Conservation (phyloP, 2,797 vertebrate species). For the Adelosebastes latens region DNA sequence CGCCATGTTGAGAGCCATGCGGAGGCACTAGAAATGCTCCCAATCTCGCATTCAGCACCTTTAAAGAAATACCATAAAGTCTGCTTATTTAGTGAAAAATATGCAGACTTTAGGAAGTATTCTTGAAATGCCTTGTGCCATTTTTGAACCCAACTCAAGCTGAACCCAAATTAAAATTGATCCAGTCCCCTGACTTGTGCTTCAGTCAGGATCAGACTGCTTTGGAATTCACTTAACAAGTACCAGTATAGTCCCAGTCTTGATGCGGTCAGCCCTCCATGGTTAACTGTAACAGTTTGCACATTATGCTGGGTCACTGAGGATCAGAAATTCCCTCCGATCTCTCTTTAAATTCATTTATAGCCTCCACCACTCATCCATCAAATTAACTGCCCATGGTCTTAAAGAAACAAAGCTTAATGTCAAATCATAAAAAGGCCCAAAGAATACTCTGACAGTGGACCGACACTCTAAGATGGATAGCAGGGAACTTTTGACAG, state of each 20-base stretch:
- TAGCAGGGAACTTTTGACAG: constrained; percentile 5
- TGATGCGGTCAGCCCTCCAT: constrained; percentile 38
- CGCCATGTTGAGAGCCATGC: no score
- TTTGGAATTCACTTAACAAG: constrained; percentile 41
- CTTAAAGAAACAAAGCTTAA: constrained; percentile 37
- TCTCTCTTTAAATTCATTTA: constrained; percentile 48
- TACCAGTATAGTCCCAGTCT: constrained; percentile 33
- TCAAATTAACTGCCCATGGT: constrained; percentile 42
- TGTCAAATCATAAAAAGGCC: constrained; percentile 34
- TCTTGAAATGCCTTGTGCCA: neutral
- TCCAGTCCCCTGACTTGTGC: constrained; percentile 5
- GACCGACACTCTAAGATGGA: constrained; percentile 17
- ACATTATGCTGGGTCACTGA: constrained; percentile 23
- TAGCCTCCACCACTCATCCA: constrained; percentile 39
- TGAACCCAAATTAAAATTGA: constrained; percentile 9
- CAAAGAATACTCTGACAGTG: constrained; percentile 25
- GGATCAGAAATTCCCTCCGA: constrained; percentile 29
- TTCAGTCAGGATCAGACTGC: constrained; percentile 1
- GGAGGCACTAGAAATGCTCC: no score
- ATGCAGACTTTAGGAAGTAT: neutral
- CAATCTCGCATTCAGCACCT: neutral
- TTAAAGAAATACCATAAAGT: neutral
- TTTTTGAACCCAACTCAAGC: constrained; percentile 6
- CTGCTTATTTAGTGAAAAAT: neutral
- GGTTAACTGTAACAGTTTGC: constrained; percentile 35